phyloP scores from a whole-genome alignment of 2,888 invertebrate species.

The Leucophenga maculata region DNA sequence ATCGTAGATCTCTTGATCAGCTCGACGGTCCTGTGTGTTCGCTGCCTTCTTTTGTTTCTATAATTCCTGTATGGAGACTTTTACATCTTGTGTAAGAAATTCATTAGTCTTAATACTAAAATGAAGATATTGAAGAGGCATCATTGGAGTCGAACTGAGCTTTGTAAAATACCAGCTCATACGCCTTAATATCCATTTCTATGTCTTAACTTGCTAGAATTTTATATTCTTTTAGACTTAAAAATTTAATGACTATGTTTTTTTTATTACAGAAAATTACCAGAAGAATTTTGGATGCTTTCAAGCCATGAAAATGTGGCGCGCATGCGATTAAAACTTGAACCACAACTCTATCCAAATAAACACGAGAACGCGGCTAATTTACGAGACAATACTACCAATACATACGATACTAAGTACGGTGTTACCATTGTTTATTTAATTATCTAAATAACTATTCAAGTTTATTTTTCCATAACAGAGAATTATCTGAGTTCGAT shows the following conservation, averaged over 20 bases:
- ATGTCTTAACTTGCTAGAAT: too few species aligned
- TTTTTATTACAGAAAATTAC: slow-evolving; percentile 64
- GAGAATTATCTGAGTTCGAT: slow-evolving; percentile 71
- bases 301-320: slow-evolving; percentile 77
- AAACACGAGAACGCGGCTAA: slow-evolving; percentile 76
- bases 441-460: background rate
- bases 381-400: slow-evolving; percentile 75
- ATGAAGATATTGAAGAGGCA: too few species aligned
- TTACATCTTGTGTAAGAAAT: too few species aligned
- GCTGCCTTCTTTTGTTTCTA: too few species aligned
- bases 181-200: too few species aligned
- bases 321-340: slow-evolving; percentile 77
- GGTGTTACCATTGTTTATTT: slow-evolving; percentile 1
- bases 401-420: slow-evolving; percentile 69
- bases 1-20: too few species aligned
- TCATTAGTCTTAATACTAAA: too few species aligned
- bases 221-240: background rate
- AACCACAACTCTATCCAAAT: slow-evolving; percentile 75
- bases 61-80: too few species aligned
- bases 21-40: too few species aligned
- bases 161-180: too few species aligned
- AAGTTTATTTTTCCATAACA: slow-evolving; percentile 30
- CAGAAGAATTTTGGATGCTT: slow-evolving; percentile 75
- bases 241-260: slow-evolving; percentile 21
- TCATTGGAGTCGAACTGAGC: too few species aligned